Evolutionary conservation across 2,888 invertebrate species (phyloP), one percentile per base, ranked within the genome.

Genomic region (Mythimna lalbum): DNA sequence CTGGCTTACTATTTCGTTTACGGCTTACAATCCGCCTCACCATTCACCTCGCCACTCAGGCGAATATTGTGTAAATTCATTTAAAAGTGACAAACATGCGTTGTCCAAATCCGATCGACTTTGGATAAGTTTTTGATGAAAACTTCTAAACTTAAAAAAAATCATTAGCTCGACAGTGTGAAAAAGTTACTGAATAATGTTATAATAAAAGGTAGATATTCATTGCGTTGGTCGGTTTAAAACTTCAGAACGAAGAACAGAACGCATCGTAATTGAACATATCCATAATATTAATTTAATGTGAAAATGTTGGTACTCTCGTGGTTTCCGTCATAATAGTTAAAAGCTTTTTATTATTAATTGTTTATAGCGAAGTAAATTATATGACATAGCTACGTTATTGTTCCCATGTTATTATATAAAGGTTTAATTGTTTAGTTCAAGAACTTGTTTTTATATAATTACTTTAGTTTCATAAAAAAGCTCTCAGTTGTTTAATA

Each of bases 261-360:
- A 71, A 73, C 63, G 63, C 73, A 55, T 47, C 43, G n/a, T 14
- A 6, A 7, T 33, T 4, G 52, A 73, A 72, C 65, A 62, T 36
- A 49, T 43, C 64, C 49, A 57, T 53, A 63, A 57, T 53, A 63
- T 7, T 2, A 56, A 47, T 19, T 61, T 31, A n/a, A 31, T 33
- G 12, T 33, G 21, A 43, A 1, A 33, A 67, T 47, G 68, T 67
- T 77, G 80, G 79, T 39, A 60, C 2, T 0, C 0, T 9, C 31
- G 67, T 56, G 19, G 27, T 43, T 64, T 77, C 76, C 76, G 56
- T 56, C 53, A 1, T 5, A 27, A 3, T 33, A 9, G 36, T 73
- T 61, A 14, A 52, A 47, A 17, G 57, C 75, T 61, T 67, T 55
- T 78, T 14, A 0, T 2, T 0, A 0, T 0, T 56, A 27, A 12